These are phyloP conservation scores for Cassiopea xamachana DNA, from an alignment of 30 jellyfish, hydroid and myxozoan species.

Conservation along the genomic window DNA sequence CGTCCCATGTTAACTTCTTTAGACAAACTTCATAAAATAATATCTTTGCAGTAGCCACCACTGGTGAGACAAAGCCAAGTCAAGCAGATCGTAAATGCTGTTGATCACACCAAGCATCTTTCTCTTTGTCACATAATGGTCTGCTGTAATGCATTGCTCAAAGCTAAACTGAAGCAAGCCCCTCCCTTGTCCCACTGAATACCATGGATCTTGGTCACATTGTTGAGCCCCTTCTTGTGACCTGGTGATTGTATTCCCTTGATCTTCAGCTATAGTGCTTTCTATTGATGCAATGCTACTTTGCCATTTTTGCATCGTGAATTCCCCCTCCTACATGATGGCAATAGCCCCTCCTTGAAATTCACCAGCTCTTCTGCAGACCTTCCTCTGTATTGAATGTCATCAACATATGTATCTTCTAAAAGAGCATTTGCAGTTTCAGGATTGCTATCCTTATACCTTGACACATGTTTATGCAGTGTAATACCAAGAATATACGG, in stretches of 20 bases:
- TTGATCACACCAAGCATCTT: conserved; percentile 14
- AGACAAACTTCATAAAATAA: conserved; percentile 9
- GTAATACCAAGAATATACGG: not conserved
- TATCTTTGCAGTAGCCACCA: not conserved
- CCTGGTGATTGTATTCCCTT: not conserved
- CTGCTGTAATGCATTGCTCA: conserved; percentile 10
- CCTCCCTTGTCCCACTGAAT: conserved; percentile 64
- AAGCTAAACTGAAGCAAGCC: not conserved
- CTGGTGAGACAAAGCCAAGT: not conserved
- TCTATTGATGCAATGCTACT: conserved; percentile 26
- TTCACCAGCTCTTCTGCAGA: conserved; percentile 28
- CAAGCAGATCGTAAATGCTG: conserved; percentile 18
- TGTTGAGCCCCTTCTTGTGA: conserved; percentile 1
- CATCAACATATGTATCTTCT: conserved; percentile 23
- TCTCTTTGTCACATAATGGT: conserved; percentile 22
- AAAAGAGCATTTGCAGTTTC: not conserved
- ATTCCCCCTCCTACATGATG: conserved; percentile 50
- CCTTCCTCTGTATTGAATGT: conserved; percentile 36
- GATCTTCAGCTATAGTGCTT: conserved; percentile 28
- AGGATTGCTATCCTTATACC: not conserved
- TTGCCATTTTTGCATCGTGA: conserved; percentile 71
- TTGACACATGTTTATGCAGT: not conserved
- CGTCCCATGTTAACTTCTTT: conserved; percentile 10
- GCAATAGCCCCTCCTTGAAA: conserved; percentile 42
- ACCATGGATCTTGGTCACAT: conserved; percentile 52